These are phyloP conservation scores for Pelobates fuscus DNA, from an alignment of 2,113 vertebrate species.

Conservation along the genomic window DNA sequence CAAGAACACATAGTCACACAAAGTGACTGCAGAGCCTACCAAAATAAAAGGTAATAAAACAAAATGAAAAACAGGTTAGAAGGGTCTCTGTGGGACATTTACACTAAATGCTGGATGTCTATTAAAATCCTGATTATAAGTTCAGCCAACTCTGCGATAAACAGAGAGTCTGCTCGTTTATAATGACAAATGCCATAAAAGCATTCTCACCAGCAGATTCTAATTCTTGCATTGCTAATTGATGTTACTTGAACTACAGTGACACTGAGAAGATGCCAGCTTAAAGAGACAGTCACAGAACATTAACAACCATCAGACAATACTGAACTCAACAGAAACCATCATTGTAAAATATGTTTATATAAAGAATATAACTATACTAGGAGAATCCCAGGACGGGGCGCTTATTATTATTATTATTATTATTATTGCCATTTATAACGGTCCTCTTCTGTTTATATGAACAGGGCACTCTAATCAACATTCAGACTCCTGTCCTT, in stretches of 20 bases:
- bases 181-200: neutral
- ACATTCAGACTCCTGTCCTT: too few relatives aligned
- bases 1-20: conserved; percentile 9
- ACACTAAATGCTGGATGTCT: neutral
- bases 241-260: neutral
- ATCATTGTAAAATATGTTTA: too few relatives aligned
- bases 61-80: conserved; percentile 51
- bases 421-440: too few relatives aligned
- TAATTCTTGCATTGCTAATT: neutral
- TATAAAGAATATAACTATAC: too few relatives aligned
- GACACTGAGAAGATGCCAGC: neutral
- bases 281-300: neutral
- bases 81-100: conserved; percentile 50
- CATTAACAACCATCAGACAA: too few relatives aligned
- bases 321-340: too few relatives aligned
- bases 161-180: neutral
- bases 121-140: conserved; percentile 1
- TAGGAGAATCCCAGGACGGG: too few relatives aligned
- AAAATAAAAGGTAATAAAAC: conserved; percentile 48
- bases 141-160: neutral
- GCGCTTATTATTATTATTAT: too few relatives aligned
- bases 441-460: too few relatives aligned
- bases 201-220: neutral
- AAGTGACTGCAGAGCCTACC: conserved; percentile 55
- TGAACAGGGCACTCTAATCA: too few relatives aligned